Evolutionary conservation across 2,888 invertebrate species (phyloP).

Genomic region (Pimpla rufipes): DNA sequence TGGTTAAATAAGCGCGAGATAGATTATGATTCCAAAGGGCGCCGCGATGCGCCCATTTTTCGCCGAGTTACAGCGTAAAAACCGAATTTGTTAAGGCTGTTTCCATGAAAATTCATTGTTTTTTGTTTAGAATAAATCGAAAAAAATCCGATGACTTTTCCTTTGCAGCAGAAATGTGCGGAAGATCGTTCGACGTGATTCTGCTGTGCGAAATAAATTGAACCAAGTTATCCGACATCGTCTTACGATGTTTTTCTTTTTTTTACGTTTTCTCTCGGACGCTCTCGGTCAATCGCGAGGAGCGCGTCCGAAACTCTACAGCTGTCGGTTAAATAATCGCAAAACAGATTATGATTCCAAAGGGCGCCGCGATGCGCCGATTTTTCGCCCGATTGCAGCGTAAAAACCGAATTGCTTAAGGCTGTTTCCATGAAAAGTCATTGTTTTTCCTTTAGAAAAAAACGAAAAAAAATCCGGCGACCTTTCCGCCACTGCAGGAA

Average conservation of each 20-base stretch:
- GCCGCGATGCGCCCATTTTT: constrained; percentile 57
- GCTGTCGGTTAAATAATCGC: constrained; percentile 75
- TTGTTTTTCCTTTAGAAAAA: not conserved
- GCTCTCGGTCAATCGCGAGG: constrained; percentile 73
- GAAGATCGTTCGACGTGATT: too few relatives aligned
- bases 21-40: constrained; percentile 66
- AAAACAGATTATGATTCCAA: constrained; percentile 51
- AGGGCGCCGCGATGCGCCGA: constrained; percentile 66
- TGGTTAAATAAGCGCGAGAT: constrained; percentile 74
- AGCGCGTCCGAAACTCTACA: constrained; percentile 12
- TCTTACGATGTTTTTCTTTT: too few relatives aligned
- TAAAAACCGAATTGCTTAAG: not conserved
- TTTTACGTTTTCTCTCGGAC: too few relatives aligned
- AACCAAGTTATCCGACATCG: too few relatives aligned
- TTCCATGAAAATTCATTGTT: constrained; percentile 1
- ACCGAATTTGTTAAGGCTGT: constrained; percentile 9
- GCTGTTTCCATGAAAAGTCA: constrained; percentile 10
- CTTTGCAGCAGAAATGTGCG: not conserved
- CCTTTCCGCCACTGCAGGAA: not conserved
- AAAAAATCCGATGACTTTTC: not conserved
- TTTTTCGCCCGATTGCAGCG: not conserved
- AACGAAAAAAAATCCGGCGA: not conserved
- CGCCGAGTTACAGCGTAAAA: not conserved
- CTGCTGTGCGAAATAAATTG: too few relatives aligned
- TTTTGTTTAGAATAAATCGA: not conserved